These are phyloP conservation scores for Actinemys pallida DNA, from an alignment of 2,113 vertebrate species.

Conservation along the genomic window DNA sequence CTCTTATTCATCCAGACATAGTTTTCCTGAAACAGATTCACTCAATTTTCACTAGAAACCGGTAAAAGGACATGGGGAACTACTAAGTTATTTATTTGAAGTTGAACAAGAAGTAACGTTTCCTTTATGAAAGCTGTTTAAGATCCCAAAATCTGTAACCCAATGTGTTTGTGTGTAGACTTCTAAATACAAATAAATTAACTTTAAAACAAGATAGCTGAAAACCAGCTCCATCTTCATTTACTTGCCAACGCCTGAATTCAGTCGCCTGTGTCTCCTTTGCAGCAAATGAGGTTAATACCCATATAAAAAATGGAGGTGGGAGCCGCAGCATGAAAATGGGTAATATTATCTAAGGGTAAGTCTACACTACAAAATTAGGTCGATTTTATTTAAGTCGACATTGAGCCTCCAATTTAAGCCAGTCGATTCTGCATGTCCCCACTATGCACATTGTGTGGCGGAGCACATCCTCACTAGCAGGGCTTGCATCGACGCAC, in stretches of 20 bases:
- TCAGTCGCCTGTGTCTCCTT: background rate
- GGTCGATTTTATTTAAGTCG: no score
- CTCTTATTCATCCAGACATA: slow-evolving; percentile 3
- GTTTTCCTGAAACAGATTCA: background rate
- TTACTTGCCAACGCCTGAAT: background rate
- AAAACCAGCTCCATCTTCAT: background rate
- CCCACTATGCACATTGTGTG: no score
- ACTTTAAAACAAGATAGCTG: background rate
- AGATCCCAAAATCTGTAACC: slow-evolving; percentile 7
- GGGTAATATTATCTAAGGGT: background rate
- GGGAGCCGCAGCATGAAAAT: background rate
- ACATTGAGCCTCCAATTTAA: no score
- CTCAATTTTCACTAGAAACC: slow-evolving; percentile 1
- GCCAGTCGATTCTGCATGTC: no score
- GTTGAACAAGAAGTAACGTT: background rate
- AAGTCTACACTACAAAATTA: no score
- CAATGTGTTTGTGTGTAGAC: background rate
- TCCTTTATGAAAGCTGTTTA: slow-evolving; percentile 23
- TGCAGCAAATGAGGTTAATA: background rate
- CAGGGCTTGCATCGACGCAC: no score
- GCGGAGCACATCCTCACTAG: no score
- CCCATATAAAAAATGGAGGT: slow-evolving; percentile 13
- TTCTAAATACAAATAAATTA: slow-evolving; percentile 31
- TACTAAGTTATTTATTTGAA: background rate
- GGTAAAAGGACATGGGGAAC: background rate